These are phyloP conservation scores for Dascyllus trimaculatus DNA, from an alignment of 2,113 vertebrate species.

Conservation along the genomic window DNA sequence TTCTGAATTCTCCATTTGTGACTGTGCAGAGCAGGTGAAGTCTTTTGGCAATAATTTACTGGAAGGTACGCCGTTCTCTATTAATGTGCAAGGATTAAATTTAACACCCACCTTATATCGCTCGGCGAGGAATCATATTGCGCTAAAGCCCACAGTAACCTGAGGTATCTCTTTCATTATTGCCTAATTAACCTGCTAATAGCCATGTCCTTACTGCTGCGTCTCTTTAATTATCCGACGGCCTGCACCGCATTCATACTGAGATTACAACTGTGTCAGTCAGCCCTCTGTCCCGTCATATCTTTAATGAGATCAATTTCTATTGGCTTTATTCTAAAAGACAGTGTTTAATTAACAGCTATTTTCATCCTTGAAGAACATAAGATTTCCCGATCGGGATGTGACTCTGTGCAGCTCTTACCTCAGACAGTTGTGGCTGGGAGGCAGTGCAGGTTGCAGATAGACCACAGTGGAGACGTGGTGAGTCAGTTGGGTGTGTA, in stretches of 20 bases:
- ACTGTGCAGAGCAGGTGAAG: slow-evolving; percentile 78
- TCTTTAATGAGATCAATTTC: slow-evolving; percentile 68
- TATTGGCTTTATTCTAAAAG: slow-evolving; percentile 66
- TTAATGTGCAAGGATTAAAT: slow-evolving; percentile 87
- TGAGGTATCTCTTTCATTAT: slow-evolving; percentile 85
- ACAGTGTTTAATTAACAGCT: slow-evolving; percentile 66
- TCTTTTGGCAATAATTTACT: slow-evolving; percentile 88
- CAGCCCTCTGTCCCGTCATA: slow-evolving; percentile 62
- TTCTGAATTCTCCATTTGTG: slow-evolving; percentile 80
- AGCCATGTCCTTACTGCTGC: slow-evolving; percentile 79
- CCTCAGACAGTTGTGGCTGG: neutral
- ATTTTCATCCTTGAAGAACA: slow-evolving; percentile 60
- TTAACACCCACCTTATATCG: slow-evolving; percentile 85
- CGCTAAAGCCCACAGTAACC: slow-evolving; percentile 85
- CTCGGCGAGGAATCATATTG: slow-evolving; percentile 83
- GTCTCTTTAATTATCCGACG: slow-evolving; percentile 80
- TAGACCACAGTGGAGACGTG: neutral
- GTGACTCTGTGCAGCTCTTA: slow-evolving; percentile 27
- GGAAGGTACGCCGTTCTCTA: slow-evolving; percentile 80
- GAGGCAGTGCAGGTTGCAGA: slow-evolving; percentile 15
- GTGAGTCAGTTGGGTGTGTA: slow-evolving; percentile 12
- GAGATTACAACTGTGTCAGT: slow-evolving; percentile 71
- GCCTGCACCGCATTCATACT: slow-evolving; percentile 49
- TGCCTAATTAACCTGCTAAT: slow-evolving; percentile 94
- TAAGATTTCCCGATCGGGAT: slow-evolving; percentile 19